phyloP scores from a whole-genome alignment of 2,888 invertebrate species.

The Dioctria rufipes region DNA sequence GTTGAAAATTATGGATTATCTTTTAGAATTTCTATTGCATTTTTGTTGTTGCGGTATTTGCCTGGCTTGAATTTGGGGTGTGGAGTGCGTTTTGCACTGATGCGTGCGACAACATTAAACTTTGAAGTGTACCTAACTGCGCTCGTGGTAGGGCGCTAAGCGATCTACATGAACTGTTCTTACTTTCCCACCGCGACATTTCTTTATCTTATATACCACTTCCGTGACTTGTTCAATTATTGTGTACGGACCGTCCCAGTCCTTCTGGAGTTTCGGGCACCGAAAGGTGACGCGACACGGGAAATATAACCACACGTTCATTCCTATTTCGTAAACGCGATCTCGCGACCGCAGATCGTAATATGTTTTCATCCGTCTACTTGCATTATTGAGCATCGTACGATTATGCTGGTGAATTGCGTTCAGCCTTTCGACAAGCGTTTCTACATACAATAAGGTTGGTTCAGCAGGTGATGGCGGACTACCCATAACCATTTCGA shows the following conservation, averaged over 20 bases:
- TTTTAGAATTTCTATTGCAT: too few relatives aligned
- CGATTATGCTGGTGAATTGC: not conserved
- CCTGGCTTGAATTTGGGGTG: too few relatives aligned
- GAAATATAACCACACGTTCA: not conserved
- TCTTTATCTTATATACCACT: not conserved
- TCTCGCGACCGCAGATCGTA: not conserved
- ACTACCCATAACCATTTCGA: constrained; percentile 37
- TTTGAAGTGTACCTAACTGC: too few relatives aligned
- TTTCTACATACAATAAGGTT: not conserved
- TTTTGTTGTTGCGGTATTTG: too few relatives aligned
- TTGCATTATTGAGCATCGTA: not conserved
- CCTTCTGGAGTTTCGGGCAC: not conserved
- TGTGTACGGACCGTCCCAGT: not conserved
- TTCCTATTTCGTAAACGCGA: not conserved
- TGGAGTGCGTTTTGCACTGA: too few relatives aligned
- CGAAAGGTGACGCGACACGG: not conserved
- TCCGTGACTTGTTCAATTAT: not conserved
- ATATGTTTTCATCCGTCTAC: not conserved
- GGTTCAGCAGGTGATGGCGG: not conserved
- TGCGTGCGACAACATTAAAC: too few relatives aligned
- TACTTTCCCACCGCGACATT: not conserved
- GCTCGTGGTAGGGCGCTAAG: not conserved
- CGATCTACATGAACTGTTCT: not conserved
- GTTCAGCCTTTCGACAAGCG: not conserved
- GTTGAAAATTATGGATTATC: too few relatives aligned